Evolutionary conservation across 1,140 invertebrate species (phyloP).

Genomic region (Drosophila rhopaloa): DNA sequence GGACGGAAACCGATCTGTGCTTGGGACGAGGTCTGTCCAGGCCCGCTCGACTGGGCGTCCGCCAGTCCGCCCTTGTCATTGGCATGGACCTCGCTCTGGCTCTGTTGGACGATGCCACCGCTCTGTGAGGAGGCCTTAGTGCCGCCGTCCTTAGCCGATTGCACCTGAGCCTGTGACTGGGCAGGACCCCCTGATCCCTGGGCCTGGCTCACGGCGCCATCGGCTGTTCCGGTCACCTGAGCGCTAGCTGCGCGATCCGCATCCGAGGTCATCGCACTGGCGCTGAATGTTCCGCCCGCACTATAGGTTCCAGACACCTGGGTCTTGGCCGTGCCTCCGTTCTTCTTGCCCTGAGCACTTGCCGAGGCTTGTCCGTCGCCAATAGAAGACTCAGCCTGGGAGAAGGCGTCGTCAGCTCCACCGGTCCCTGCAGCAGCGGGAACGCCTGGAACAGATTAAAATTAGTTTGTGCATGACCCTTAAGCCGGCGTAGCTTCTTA

Average conservation of each 20-base stretch:
- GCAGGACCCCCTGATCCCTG: conserved; percentile 90
- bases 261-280: conserved; percentile 92
- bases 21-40: conserved; percentile 92
- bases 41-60: conserved; percentile 92
- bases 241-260: conserved; percentile 89
- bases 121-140: conserved; percentile 91
- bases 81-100: conserved; percentile 85
- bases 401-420: conserved; percentile 87
- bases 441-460: conserved; percentile 1
- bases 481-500: conserved; percentile 3
- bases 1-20: conserved; percentile 94
- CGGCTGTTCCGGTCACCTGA: conserved; percentile 89
- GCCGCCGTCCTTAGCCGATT: conserved; percentile 89
- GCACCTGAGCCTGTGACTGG: conserved; percentile 91
- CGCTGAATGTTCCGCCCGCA: conserved; percentile 91
- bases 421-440: conserved; percentile 81
- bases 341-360: conserved; percentile 90
- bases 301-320: conserved; percentile 92
- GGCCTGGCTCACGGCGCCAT: conserved; percentile 90
- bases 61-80: conserved; percentile 92
- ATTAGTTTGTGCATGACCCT: not conserved
- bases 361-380: conserved; percentile 90
- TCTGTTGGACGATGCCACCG: conserved; percentile 90
- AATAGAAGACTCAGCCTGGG: conserved; percentile 89
- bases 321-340: conserved; percentile 90